phyloP scores from a whole-genome alignment of 2,888 invertebrate genomes.

The Kuschelorhynchus macadamiae region DNA sequence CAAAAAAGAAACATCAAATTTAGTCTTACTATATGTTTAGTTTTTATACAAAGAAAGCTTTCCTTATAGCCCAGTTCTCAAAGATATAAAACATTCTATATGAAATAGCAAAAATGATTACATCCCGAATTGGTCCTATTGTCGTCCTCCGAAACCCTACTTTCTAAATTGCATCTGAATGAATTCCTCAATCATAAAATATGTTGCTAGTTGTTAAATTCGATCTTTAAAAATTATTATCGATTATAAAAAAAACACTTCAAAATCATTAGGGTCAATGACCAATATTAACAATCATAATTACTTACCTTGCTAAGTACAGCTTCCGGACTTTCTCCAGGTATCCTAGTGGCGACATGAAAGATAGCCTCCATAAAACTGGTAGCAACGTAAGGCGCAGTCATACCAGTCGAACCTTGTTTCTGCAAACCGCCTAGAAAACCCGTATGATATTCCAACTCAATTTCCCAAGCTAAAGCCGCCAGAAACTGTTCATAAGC shows the following conservation, averaged over 20 bases:
- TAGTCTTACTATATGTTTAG: too few relatives aligned
- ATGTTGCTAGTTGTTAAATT: too few relatives aligned
- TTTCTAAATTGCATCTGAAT: too few relatives aligned
- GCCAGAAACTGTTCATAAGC: slow-evolving; percentile 89
- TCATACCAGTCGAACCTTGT: slow-evolving; percentile 91
- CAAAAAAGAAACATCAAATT: slow-evolving; percentile 52
- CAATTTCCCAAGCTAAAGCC: slow-evolving; percentile 85
- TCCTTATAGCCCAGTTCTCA: too few relatives aligned
- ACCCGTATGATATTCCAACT: slow-evolving; percentile 94
- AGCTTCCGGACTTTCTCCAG: slow-evolving; percentile 89
- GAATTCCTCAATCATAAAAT: too few relatives aligned
- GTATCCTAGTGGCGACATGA: slow-evolving; percentile 98
- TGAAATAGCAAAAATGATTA: too few relatives aligned
- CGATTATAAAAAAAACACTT: too few relatives aligned
- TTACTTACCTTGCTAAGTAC: slow-evolving; percentile 83
- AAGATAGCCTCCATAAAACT: slow-evolving; percentile 95
- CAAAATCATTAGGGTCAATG: background rate
- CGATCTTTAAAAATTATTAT: too few relatives aligned
- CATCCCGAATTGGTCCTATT: too few relatives aligned
- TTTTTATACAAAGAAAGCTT: too few relatives aligned
- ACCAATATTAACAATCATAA: background rate
- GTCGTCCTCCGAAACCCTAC: too few relatives aligned
- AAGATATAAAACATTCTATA: too few relatives aligned
- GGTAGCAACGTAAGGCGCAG: slow-evolving; percentile 95
- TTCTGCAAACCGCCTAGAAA: slow-evolving; percentile 94